Evolutionary conservation across 1,140 invertebrate species (phyloP).

Genomic region (Magallana angulata): DNA sequence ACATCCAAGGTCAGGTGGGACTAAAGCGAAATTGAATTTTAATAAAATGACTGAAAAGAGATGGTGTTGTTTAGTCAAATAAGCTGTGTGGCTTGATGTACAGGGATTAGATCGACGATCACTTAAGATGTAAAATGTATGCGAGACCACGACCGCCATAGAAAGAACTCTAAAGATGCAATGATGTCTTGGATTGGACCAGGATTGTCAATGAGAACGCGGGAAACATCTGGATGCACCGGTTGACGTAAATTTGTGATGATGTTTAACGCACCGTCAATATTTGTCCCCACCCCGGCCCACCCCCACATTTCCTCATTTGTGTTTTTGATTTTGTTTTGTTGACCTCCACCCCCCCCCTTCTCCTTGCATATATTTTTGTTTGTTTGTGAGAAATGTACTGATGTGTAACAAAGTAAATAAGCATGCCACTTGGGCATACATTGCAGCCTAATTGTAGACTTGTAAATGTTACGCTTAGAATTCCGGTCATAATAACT

Average conservation of each 20-base stretch:
- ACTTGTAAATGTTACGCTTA: too few relatives aligned
- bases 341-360: too few relatives aligned
- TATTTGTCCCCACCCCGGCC: too few relatives aligned
- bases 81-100: constrained; percentile 18
- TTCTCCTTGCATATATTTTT: background rate
- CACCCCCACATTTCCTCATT: background rate
- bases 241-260: background rate
- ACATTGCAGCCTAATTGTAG: too few relatives aligned
- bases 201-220: background rate
- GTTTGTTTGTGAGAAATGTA: background rate
- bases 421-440: too few relatives aligned
- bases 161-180: constrained; percentile 1
- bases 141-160: background rate
- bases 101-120: constrained; percentile 13
- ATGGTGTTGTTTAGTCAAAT: constrained; percentile 9
- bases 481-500: too few relatives aligned
- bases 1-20: constrained; percentile 22
- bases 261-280: too few relatives aligned
- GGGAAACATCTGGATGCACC: background rate
- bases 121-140: constrained; percentile 37
- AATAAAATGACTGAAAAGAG: constrained; percentile 32
- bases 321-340: too few relatives aligned
- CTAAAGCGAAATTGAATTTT: constrained; percentile 36
- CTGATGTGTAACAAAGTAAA: too few relatives aligned
- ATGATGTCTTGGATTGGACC: background rate